Evolutionary conservation across 30 jellyfish, hydroid and myxozoan genomes (phyloP).

Genomic region (Aurelia aurita complex sp. Pacific): DNA sequence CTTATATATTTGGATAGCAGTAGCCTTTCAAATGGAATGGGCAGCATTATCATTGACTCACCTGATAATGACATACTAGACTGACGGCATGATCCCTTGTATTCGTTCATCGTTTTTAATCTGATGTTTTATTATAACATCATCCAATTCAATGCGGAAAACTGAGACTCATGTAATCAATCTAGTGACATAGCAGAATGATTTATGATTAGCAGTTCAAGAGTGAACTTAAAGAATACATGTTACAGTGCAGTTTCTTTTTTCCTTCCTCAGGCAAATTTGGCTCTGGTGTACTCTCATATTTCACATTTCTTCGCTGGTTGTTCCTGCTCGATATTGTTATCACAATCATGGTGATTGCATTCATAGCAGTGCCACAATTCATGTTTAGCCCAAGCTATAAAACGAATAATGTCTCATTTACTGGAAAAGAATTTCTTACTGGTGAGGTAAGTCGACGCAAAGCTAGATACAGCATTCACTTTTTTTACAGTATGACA

Average conservation of each 20-base stretch:
- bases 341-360: slow-evolving; percentile 39
- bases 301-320: slow-evolving; percentile 87
- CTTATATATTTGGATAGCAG: no score
- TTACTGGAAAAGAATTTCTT: slow-evolving; percentile 79
- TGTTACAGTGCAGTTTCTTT: neutral
- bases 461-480: neutral
- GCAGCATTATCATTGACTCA: no score
- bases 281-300: slow-evolving; percentile 91
- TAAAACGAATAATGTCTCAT: slow-evolving; percentile 37
- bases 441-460: slow-evolving; percentile 85
- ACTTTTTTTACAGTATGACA: neutral
- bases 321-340: slow-evolving; percentile 63
- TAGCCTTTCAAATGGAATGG: no score
- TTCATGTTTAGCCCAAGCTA: slow-evolving; percentile 61
- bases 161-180: no score
- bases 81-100: no score
- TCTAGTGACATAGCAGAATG: no score
- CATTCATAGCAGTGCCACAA: slow-evolving; percentile 81
- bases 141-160: no score
- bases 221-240: no score
- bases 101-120: no score
- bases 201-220: no score
- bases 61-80: no score
- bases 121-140: no score
- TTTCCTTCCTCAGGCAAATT: slow-evolving; percentile 66